Evolutionary conservation across 2,113 vertebrate species (phyloP), one percentile per base, ranked within the genome.

Genomic region (Tiliqua scincoides): DNA sequence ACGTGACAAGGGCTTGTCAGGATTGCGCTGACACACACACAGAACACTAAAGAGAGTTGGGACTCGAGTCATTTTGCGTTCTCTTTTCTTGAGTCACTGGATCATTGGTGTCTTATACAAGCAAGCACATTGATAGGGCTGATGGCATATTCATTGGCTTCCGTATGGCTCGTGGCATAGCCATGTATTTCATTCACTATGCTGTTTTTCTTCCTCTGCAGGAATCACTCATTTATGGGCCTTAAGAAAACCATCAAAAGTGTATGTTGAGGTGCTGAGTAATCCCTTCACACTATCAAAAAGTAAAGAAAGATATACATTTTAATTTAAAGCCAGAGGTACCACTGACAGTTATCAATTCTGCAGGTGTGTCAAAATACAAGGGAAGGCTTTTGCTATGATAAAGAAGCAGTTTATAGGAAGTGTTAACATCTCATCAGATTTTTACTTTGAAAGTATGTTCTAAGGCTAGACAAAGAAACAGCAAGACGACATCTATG

Each of bases 391-490:
- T 20, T 5, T 20, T 37, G 52, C 6, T 93, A 80, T 65, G 91
- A 90, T 87, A 83, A 89, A 87, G 75, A 52, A 92, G 82, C 43
- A 86, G n/a, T 91, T 93, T 93, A 87, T 70, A 86, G 57, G 11
- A 35, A 18, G 80, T 75, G 21, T 87, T 92, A 90, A 85, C 79
- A 89, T 30, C 85, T 79, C 83, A 32, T 75, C 52, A 70, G 52
- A 9, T 30, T 48, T 91, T 92, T 85, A 79, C 78, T 80, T 83
- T 85, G 84, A 71, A 67, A 61, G 30, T 65, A 15, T 75, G 6
- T 61, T 90, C 52, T 54, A 88, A 54, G 27, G 11, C 43, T 84
- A 21, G 32, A 92, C 79, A 32, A 84, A 89, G 68, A 89, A 86
- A n/a, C 37, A 89, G 37, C 1, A 32, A 83, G 52, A 76, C 79